Evolutionary conservation across 37 sponge, comb jelly and placozoan species (phyloP), one percentile per base, ranked within the genome.

Genomic region (Ianthella basta): DNA sequence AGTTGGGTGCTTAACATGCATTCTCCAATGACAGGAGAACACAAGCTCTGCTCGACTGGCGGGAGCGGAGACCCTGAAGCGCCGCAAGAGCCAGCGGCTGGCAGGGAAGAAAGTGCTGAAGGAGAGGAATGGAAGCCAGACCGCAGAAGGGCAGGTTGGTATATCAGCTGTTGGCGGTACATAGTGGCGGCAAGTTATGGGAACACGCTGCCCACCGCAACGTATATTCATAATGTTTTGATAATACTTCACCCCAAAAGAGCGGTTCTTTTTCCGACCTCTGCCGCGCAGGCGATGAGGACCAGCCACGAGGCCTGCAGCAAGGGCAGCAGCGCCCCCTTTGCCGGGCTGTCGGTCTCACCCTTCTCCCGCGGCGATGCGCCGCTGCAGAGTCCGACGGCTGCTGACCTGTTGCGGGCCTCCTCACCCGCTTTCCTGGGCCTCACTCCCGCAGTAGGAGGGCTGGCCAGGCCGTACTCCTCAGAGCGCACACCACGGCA

Each of bases 401-500:
- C 50, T 44, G 3, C 50, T 44, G 50, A 8, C 50, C 50, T 44
- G 50, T 8, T 44, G 50, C 8, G 50, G 50, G 8, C 50, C 50
- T 44, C 50, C 8, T 44, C 50, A 3, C 50, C 50, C 3, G 50
- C 50, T 10, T 8, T 44, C 50, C 50, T 44, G 6, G 3, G 6
- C 50, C 8, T 44, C 50, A 44, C 50, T 44, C 50, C 50, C 50
- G 8, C 50, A 3, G 50, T 8, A 10, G 50, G 50, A 8, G 50
- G 50, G 8, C 50, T 44, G 78, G 12, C 78, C 3, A 3, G 15
- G 3, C 53, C 20, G 2, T 40, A 40, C 23, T 75, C 39, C 53
- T 21, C 37, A 21, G 78, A 75, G 40, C 40, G 40, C 53, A 75
- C 78, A 1, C 78, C 78, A 14, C 37, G 40, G 78, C 78, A 75